phyloP scores from a whole-genome alignment of 2,888 invertebrate genomes.

The Philereme transversata region DNA sequence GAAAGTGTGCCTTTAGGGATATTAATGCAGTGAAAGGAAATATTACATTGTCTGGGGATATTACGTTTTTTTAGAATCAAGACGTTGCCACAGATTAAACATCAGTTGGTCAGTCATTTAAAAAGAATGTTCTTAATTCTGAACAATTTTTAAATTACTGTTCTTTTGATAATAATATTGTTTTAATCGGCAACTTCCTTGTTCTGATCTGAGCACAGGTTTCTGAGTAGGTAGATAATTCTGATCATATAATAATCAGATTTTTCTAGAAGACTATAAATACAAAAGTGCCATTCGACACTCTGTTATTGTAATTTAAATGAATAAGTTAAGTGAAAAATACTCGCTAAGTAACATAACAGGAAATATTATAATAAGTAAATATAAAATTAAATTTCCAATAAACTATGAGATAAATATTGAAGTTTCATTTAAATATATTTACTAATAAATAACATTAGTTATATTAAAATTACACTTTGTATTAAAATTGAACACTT shows the following conservation, averaged over 20 bases:
- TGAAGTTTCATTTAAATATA: conserved; percentile 30
- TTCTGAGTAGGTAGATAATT: conserved; percentile 7
- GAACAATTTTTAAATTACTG: not conserved
- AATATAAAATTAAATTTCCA: conserved; percentile 26
- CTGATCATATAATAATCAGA: not conserved
- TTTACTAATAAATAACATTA: conserved; percentile 1
- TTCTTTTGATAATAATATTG: not conserved
- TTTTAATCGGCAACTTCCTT: conserved; percentile 3
- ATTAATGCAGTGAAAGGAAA: no score
- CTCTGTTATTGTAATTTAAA: conserved; percentile 34
- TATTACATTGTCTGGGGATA: not conserved
- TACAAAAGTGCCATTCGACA: conserved; percentile 48
- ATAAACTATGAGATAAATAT: conserved; percentile 32
- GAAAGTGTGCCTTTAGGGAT: no score
- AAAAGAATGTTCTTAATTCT: no score
- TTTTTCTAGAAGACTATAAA: conserved; percentile 7
- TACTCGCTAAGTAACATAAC: conserved; percentile 39
- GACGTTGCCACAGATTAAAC: not conserved
- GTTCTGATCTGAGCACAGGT: not conserved
- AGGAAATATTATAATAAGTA: conserved; percentile 21
- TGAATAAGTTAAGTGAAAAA: conserved; percentile 30
- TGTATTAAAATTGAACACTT: no score
- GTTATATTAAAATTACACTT: not conserved
- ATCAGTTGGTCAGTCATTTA: not conserved
- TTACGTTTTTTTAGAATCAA: conserved; percentile 1